These are phyloP conservation scores for Poecilobothrus nobilitatus DNA, from an alignment of 2,888 invertebrate genomes.

Conservation along the genomic window DNA sequence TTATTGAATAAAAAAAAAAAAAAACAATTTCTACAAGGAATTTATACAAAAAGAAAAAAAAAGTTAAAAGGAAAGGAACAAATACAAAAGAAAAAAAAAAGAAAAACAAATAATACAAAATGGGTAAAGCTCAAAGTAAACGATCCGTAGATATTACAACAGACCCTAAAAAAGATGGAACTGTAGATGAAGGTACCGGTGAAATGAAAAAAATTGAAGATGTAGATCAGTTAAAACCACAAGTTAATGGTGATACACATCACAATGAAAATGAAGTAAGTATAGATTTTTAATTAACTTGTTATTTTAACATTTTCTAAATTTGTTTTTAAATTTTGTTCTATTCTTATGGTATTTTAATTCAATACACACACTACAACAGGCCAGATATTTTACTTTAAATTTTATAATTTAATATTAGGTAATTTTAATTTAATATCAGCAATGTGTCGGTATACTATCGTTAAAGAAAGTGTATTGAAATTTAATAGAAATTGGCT, in stretches of 20 bases:
- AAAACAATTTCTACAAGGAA: not conserved
- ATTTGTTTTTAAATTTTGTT: too few relatives aligned
- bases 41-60: not conserved
- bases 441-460: too few relatives aligned
- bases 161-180: conserved; percentile 52
- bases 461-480: too few relatives aligned
- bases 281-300: too few relatives aligned
- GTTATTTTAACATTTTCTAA: too few relatives aligned
- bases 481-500: too few relatives aligned
- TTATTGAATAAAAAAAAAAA: not conserved
- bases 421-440: too few relatives aligned
- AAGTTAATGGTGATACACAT: conserved; percentile 61
- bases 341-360: too few relatives aligned
- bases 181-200: conserved; percentile 53
- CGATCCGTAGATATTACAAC: conserved; percentile 80
- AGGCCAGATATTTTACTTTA: too few relatives aligned
- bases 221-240: conserved; percentile 61
- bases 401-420: too few relatives aligned
- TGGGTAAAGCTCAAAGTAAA: conserved; percentile 82
- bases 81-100: not conserved
- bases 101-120: conserved; percentile 46
- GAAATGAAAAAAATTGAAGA: conserved; percentile 72
- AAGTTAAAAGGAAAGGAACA: too few relatives aligned
- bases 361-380: too few relatives aligned
- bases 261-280: conserved; percentile 57